A percentile compares a stretch with the other conserved stretches of the same genome.
phyloP scores from a whole-genome alignment of 2,888 invertebrate species.

The Phalangium opilio region DNA sequence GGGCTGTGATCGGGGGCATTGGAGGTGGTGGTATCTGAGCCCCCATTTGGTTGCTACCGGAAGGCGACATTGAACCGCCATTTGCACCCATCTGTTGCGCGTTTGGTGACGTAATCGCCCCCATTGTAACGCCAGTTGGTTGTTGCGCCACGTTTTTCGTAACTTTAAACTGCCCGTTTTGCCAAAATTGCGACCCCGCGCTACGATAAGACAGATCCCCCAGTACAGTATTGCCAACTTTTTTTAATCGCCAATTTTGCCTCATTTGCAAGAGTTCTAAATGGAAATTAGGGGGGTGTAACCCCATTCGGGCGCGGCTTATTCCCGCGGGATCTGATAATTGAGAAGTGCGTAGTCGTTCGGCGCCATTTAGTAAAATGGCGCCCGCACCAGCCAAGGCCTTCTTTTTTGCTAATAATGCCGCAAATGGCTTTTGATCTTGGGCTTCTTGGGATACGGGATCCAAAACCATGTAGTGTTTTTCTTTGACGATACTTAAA shows the following conservation, averaged over 20 bases:
- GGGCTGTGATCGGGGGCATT: slow-evolving; percentile 38
- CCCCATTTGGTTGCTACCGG: background rate
- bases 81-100: background rate
- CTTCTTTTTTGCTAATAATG: slow-evolving; percentile 83
- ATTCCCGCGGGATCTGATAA: slow-evolving; percentile 45
- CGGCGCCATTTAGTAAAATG: slow-evolving; percentile 69
- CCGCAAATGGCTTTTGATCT: slow-evolving; percentile 72
- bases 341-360: slow-evolving; percentile 62
- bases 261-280: slow-evolving; percentile 71
- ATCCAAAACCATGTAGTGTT: slow-evolving; percentile 83
- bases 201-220: slow-evolving; percentile 91
- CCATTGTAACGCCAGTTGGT: slow-evolving; percentile 26
- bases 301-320: too few relatives aligned
- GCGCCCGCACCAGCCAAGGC: slow-evolving; percentile 71
- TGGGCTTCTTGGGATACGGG: slow-evolving; percentile 59
- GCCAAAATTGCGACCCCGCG: slow-evolving; percentile 79
- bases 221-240: slow-evolving; percentile 84
- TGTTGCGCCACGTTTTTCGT: slow-evolving; percentile 72
- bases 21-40: background rate
- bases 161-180: slow-evolving; percentile 89
- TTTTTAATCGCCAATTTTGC: slow-evolving; percentile 91
- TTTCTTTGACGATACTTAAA: slow-evolving; percentile 77
- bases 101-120: background rate
- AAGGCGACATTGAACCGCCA: background rate
- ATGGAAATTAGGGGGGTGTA: slow-evolving; percentile 47